Conservation (phyloP, 2,888 invertebrate genomes). For the Pammene aurita region DNA sequence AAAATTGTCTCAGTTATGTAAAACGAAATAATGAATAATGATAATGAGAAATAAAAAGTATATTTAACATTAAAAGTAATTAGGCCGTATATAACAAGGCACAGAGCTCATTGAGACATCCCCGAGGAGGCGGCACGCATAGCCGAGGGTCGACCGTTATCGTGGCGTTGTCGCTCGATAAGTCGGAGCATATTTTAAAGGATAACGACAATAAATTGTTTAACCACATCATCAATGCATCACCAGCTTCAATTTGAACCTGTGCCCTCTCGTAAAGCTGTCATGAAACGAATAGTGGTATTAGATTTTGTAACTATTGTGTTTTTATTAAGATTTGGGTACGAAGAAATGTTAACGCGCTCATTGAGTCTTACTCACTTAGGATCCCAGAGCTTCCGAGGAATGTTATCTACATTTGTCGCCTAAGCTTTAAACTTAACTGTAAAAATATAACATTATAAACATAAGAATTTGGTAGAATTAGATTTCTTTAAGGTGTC, state of each 20-base stretch:
- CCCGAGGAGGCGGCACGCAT: constrained; percentile 51
- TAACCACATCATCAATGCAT: constrained; percentile 24
- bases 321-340: background rate
- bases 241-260: constrained; percentile 23
- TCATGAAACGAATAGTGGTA: constrained; percentile 45
- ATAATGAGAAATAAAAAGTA: constrained; percentile 7
- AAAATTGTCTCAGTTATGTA: background rate
- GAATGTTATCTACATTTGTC: too few relatives aligned
- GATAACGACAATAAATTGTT: constrained; percentile 26
- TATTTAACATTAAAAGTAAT: constrained; percentile 38
- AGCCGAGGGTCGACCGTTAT: constrained; percentile 43
- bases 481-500: too few relatives aligned
- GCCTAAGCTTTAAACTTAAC: too few relatives aligned
- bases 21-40: background rate
- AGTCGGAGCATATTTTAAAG: constrained; percentile 15
- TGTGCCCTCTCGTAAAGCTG: constrained; percentile 41
- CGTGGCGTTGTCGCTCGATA: constrained; percentile 7
- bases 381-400: background rate
- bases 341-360: background rate
- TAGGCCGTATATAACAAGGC: constrained; percentile 51
- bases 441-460: too few relatives aligned
- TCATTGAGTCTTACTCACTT: background rate
- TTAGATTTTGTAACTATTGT: constrained; percentile 13
- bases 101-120: constrained; percentile 48
- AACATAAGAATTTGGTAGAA: too few relatives aligned